These are phyloP conservation scores for Sebastes diploproa DNA, from an alignment of 2,797 vertebrate species.

Conservation along the genomic window DNA sequence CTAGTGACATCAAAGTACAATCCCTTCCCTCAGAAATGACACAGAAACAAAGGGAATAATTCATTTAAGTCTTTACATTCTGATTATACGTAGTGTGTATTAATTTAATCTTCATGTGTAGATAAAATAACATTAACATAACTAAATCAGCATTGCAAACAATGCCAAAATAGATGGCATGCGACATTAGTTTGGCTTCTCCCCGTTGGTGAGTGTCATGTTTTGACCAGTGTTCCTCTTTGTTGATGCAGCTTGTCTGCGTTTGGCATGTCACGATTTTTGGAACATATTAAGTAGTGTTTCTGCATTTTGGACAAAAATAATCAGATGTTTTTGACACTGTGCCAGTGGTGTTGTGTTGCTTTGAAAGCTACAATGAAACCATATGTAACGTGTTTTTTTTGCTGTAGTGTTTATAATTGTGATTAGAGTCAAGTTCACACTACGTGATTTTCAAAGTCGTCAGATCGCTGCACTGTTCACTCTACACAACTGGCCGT, in stretches of 20 bases:
- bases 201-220: not conserved
- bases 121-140: not conserved
- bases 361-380: not conserved
- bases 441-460: too few species aligned
- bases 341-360: not conserved
- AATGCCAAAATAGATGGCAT: not conserved
- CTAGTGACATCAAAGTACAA: constrained; percentile 24
- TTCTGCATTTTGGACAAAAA: not conserved
- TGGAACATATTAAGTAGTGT: not conserved
- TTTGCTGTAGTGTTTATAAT: not conserved
- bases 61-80: not conserved
- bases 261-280: not conserved
- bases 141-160: not conserved
- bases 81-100: not conserved
- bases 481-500: too few species aligned
- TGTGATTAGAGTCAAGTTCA: not conserved
- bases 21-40: not conserved
- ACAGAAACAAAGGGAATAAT: not conserved
- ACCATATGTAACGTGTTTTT: not conserved
- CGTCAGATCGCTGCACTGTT: too few species aligned
- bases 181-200: not conserved
- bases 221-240: not conserved
- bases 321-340: not conserved
- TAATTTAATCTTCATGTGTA: not conserved
- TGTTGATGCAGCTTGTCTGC: not conserved